A percentile compares a stretch with the other conserved stretches of the same genome.
phyloP scores from a whole-genome alignment of 1,140 invertebrate genomes.

The Scaptomyza montana region DNA sequence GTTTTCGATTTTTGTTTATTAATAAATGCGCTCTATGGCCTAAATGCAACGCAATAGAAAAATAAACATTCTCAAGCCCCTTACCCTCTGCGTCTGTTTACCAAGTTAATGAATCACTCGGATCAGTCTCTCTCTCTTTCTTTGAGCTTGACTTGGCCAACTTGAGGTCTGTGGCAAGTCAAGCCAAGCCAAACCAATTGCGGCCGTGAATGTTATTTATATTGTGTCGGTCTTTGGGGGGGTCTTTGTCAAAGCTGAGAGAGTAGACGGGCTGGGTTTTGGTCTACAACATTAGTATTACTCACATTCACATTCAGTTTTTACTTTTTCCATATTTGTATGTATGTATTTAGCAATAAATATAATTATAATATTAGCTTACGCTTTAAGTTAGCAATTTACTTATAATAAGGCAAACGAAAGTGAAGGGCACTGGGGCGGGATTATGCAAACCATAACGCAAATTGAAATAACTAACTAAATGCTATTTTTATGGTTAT shows the following conservation, averaged over 20 bases:
- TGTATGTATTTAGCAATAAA: constrained; percentile 55
- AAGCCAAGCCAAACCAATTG: constrained; percentile 66
- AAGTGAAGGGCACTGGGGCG: constrained; percentile 74
- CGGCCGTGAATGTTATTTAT: constrained; percentile 41
- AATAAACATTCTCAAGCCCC: constrained; percentile 8
- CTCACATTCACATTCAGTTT: constrained; percentile 33
- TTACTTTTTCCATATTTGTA: constrained; percentile 32
- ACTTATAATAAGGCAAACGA: constrained; percentile 78
- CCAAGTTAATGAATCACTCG: constrained; percentile 55
- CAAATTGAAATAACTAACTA: constrained; percentile 50
- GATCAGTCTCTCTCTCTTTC: constrained; percentile 60
- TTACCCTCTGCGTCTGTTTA: constrained; percentile 5
- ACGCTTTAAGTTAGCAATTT: constrained; percentile 63
- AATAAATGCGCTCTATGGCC: constrained; percentile 35
- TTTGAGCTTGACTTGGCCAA: constrained; percentile 23
- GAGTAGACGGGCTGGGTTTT: not conserved
- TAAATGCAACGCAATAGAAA: constrained; percentile 51
- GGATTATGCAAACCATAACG: constrained; percentile 62
- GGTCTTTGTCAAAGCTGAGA: not conserved
- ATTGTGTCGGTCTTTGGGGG: not conserved
- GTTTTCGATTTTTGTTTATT: constrained; percentile 32
- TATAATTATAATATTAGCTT: constrained; percentile 71
- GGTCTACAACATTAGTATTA: constrained; percentile 37
- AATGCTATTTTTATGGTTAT: constrained; percentile 25
- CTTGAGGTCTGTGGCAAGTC: constrained; percentile 42